Base-by-base conservation (phyloP, 2,888 invertebrate genomes). In the Andrena chrysosceles region DNA sequence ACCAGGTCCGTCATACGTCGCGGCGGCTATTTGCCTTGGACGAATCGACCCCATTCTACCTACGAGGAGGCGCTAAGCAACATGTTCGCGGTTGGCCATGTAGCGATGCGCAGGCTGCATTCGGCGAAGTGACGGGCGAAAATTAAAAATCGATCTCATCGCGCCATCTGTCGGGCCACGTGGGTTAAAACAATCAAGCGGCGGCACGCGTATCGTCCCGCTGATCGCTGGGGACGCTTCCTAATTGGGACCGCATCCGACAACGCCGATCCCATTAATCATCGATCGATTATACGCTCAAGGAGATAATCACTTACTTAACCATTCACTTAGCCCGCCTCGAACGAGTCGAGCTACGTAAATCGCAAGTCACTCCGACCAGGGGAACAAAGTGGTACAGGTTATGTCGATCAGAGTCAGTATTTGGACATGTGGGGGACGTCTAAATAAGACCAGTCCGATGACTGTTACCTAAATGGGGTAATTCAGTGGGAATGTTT, bases 261-360 rank as follows among this genome's bases (percentile, higher is more conserved):
- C 81, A 77, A 71, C 85, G 75, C 48, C 83, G 79, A 68, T 72
- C 62, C 76, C 89, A 92, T 93, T 91, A 93, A 93, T 93, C 92
- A 92, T 88, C 87, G 89, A 91, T 92, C 91, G 92, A 92, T 91
- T 91, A 87, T 86, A 82, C 70, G 85, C 83, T 83, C 78, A 79
- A 77, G 70, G 73, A 90, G 91, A 92, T 92, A 92, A 92, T 92
- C 90, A 89, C 89, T 92, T 89, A 88, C 90, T 93, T 93, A 91
- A 91, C 88, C 91, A 91, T 91, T 92, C 91, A 91, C 89, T 91
- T 91, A 91, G 83, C 74, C 74, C 64, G 83, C 62, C 70, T 63
- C 52, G 60, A 73, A 70, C 83, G 75, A 84, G 69, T 52, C 62
- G 56, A 54, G 56, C 63, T 72, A 83, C 84, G 84, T 63, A 86